A percentile compares a stretch with the other conserved stretches of the same genome.
These are phyloP conservation scores for Atta colombica DNA, from an alignment of 1,140 invertebrate species.

Conservation along the genomic window DNA sequence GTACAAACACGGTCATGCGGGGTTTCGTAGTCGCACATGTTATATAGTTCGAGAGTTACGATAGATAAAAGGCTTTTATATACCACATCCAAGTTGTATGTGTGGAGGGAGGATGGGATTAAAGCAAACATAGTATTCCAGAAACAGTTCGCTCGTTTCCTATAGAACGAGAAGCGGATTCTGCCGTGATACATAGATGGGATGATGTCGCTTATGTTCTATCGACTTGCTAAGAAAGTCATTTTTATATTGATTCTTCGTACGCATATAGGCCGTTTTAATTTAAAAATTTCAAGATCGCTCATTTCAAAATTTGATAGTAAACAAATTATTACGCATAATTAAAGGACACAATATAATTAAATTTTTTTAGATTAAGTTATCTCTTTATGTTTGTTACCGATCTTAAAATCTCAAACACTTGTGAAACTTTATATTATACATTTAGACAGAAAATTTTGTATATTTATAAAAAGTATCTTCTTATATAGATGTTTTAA, in stretches of 20 bases:
- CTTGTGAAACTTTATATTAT: background rate
- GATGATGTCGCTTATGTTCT: conserved; percentile 9
- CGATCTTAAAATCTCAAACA: background rate
- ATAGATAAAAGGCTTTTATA: conserved; percentile 60
- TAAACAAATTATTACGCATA: background rate
- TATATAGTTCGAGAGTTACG: conserved; percentile 43
- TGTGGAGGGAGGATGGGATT: background rate
- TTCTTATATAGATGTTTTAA: background rate
- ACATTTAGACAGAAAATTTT: background rate
- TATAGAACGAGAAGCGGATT: background rate
- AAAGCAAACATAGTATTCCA: conserved; percentile 46
- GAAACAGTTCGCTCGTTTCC: conserved; percentile 25
- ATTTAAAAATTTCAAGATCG: background rate
- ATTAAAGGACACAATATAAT: background rate
- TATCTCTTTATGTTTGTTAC: background rate
- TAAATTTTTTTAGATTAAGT: background rate
- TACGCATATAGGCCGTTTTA: background rate
- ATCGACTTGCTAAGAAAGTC: background rate
- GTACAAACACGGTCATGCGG: conserved; percentile 37
- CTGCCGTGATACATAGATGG: background rate
- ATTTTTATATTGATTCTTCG: conserved; percentile 42
- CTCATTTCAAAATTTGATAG: background rate
- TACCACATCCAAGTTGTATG: conserved; percentile 21
- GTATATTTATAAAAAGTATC: background rate
- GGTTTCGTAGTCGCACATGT: conserved; percentile 23